Conservation (phyloP, 2,113 vertebrate genomes). For the Eclectus roratus region DNA sequence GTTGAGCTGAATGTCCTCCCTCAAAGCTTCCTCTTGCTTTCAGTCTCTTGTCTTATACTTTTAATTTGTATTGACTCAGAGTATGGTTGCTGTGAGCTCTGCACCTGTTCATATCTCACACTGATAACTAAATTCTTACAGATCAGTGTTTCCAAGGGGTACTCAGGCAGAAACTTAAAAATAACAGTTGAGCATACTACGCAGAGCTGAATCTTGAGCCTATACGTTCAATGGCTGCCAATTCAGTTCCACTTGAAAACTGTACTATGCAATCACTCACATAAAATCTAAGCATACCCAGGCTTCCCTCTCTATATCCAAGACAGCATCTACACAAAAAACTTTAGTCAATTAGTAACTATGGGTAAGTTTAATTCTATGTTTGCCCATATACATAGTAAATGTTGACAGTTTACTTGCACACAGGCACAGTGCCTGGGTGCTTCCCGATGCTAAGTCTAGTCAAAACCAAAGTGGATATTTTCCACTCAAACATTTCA, state of each 20-base stretch:
- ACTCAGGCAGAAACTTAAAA: background rate
- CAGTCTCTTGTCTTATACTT: background rate
- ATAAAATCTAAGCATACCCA: background rate
- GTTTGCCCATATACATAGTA: background rate
- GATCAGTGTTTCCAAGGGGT: background rate
- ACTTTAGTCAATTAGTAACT: background rate
- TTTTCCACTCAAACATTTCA: background rate
- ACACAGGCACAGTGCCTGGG: no score
- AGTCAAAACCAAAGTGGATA: background rate
- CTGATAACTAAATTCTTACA: background rate
- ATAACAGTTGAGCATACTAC: background rate
- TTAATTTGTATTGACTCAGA: conserved; percentile 8
- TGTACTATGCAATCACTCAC: background rate
- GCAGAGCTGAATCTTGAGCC: background rate
- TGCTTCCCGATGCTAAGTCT: background rate
- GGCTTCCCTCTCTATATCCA: background rate
- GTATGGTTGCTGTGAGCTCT: background rate
- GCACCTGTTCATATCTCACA: background rate
- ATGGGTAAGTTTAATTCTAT: background rate
- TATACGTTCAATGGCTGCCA: accelerated
- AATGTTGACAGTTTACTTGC: background rate
- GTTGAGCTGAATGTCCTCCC: background rate
- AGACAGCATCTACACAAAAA: background rate
- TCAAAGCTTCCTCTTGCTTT: background rate
- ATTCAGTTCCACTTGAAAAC: background rate